Evolutionary conservation across 2,888 invertebrate genomes (phyloP), one percentile per base, ranked within the genome.

Genomic region (Aproaerema taeniolella): DNA sequence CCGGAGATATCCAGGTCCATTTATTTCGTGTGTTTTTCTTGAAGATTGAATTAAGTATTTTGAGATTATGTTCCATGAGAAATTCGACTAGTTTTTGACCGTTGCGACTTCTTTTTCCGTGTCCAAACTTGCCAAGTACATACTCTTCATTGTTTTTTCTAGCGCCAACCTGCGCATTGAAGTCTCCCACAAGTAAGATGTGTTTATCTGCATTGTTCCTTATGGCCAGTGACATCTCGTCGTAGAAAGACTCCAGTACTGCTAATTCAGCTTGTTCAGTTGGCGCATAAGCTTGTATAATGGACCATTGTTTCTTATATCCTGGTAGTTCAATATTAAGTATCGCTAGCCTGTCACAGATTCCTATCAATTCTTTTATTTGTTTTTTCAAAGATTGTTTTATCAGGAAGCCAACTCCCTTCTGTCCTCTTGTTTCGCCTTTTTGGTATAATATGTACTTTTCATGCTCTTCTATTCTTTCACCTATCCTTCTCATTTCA

Each of bases 1-100:
- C 34, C 15, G 45, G 45, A 11, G 47, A 47, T 3, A 41, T 37
- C 47, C 42, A 47, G 2, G 45, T 47, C 47, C 47, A 47, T 25
- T 34, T 31, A 1, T 43, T 45, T 33, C 43, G 43, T 2, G 5
- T 6, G 1, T 30, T 30, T 2, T 30, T 30, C 14, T 43, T 41
- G 16, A 41, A 47, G 1, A 41, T n/a, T 7, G 26, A 20, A 17
- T 45, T 43, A 1, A 42, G 17, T 16, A 47, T 1, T 9, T 8
- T 34, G 9, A 43, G 29, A 16, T 47, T 47, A 8, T 47, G 41
- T 30, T 45, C 37, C 8, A 40, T 17, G 6, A 42, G 12, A 17
- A 47, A 38, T 13, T 47, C 31, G 3, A 43, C 14, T n/a, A 44
- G 8, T 15, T n/a, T 25, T 41, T 42, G 32, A 12, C 42, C 38